Evolutionary conservation across 2,888 invertebrate genomes (phyloP).

Genomic region (Folsomia candida): DNA sequence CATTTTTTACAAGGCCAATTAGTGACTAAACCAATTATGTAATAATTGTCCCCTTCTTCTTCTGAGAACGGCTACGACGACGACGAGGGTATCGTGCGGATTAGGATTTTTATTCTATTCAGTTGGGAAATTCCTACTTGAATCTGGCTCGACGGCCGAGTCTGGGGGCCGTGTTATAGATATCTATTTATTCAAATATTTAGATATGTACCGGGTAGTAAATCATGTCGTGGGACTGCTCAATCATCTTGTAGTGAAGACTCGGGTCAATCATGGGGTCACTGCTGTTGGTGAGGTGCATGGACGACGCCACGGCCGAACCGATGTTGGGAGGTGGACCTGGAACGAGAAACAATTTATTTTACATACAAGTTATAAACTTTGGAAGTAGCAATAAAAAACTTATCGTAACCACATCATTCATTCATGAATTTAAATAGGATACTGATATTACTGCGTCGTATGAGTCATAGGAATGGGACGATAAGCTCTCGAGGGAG

Average conservation of each 20-base stretch:
- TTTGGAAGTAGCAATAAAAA: neutral
- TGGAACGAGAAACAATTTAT: constrained; percentile 47
- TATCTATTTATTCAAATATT: constrained; percentile 13
- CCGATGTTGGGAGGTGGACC: constrained; percentile 64
- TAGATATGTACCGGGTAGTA: constrained; percentile 70
- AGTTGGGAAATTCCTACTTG: too few relatives aligned
- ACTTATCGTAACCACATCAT: neutral
- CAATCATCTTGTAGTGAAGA: constrained; percentile 67
- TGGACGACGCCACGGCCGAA: constrained; percentile 72
- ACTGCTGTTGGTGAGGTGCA: constrained; percentile 73
- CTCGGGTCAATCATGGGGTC: constrained; percentile 64
- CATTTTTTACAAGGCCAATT: neutral
- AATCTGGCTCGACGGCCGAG: too few relatives aligned
- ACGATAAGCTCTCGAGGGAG: neutral
- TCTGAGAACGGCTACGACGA: too few relatives aligned
- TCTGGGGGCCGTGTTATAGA: neutral
- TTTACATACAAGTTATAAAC: too few relatives aligned
- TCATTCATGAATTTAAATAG: too few relatives aligned
- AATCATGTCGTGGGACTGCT: constrained; percentile 67
- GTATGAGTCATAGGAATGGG: too few relatives aligned
- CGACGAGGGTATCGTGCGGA: too few relatives aligned
- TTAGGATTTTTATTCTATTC: too few relatives aligned
- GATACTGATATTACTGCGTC: too few relatives aligned
- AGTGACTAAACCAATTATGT: neutral
- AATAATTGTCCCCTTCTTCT: too few relatives aligned